Evolutionary conservation across 2,797 vertebrate genomes (phyloP).

Genomic region (Discoglossus pictus): DNA sequence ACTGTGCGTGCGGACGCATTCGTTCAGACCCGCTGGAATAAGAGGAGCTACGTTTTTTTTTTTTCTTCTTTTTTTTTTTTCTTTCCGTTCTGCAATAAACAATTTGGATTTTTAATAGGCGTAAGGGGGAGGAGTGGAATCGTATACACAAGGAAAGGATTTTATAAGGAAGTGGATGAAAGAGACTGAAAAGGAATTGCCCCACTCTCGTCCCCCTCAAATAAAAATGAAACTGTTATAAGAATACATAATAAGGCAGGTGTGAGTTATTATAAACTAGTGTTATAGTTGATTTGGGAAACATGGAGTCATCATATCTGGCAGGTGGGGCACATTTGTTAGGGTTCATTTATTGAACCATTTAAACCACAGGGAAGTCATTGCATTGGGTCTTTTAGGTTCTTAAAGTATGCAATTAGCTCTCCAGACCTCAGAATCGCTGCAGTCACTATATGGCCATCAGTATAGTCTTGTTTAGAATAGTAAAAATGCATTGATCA

Average conservation of each 20-base stretch:
- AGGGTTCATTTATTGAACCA: too few species aligned
- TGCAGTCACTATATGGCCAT: too few species aligned
- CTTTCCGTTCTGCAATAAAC: slow-evolving; percentile 64
- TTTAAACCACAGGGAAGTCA: too few species aligned
- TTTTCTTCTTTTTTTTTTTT: slow-evolving; percentile 40
- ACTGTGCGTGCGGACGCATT: slow-evolving; percentile 59
- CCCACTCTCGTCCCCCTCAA: slow-evolving; percentile 11
- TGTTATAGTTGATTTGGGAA: neutral
- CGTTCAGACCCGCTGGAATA: slow-evolving; percentile 55
- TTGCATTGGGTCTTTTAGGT: too few species aligned
- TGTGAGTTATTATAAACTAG: slow-evolving; percentile 9
- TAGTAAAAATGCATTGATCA: too few species aligned
- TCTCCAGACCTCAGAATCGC: too few species aligned
- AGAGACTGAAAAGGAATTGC: slow-evolving; percentile 9
- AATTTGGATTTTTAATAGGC: slow-evolving; percentile 60
- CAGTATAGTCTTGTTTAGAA: too few species aligned
- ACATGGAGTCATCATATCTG: neutral
- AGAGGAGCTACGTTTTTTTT: slow-evolving; percentile 54
- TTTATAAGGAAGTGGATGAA: slow-evolving; percentile 37
- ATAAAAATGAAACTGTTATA: slow-evolving; percentile 11
- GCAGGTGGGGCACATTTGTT: neutral
- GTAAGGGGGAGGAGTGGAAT: slow-evolving; percentile 4
- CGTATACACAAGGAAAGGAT: slow-evolving; percentile 32
- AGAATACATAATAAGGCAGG: slow-evolving; percentile 21
- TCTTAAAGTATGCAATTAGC: too few species aligned